These are phyloP conservation scores for Gracilinanus agilis DNA, from an alignment of 2,113 vertebrate species.

Conservation along the genomic window DNA sequence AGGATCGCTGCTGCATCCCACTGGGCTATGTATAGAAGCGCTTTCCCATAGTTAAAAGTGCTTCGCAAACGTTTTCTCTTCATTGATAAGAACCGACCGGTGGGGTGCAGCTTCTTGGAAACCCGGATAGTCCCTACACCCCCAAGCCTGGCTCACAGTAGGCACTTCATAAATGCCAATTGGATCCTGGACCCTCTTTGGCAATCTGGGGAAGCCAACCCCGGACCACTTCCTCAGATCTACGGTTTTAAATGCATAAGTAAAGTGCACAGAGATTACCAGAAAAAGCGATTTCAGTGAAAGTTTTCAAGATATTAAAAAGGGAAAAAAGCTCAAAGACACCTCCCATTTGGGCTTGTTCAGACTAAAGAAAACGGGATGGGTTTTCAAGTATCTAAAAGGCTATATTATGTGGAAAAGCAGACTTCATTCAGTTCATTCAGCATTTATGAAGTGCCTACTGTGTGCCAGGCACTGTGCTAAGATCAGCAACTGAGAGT, in stretches of 20 bases:
- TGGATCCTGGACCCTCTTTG: neutral
- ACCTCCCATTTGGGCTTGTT: neutral
- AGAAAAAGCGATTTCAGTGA: neutral
- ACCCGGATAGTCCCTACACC: too few relatives aligned
- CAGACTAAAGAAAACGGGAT: neutral
- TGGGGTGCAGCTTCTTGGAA: too few relatives aligned
- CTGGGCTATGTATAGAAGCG: neutral
- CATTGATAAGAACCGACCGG: too few relatives aligned
- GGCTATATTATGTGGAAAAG: neutral
- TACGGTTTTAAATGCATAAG: neutral
- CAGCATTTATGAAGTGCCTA: neutral
- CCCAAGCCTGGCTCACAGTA: neutral
- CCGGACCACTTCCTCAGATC: neutral
- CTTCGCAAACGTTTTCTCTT: neutral
- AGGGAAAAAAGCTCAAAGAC: neutral
- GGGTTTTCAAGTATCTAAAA: neutral
- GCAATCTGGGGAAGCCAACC: neutral
- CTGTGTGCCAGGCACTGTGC: neutral
- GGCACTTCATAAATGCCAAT: neutral
- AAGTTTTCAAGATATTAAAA: neutral
- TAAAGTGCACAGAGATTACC: neutral
- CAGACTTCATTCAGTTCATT: neutral
- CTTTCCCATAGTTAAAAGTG: neutral
- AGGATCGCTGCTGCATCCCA: neutral
- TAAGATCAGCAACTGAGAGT: neutral